Evolutionary conservation across 1,140 invertebrate genomes (phyloP).

Genomic region (Rhyzopertha dominica): DNA sequence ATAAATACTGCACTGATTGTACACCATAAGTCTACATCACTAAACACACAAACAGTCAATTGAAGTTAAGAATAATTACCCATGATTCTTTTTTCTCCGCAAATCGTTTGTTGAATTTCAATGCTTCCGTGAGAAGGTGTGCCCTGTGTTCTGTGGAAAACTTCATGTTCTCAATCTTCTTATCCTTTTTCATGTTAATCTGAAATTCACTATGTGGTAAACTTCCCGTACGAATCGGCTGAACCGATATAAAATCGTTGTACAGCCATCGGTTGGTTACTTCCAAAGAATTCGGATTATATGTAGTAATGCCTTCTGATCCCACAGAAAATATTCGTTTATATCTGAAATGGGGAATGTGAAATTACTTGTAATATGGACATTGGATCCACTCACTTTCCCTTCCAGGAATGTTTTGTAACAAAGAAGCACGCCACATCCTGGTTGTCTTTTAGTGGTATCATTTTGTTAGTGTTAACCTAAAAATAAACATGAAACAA

Average conservation of each 20-base stretch:
- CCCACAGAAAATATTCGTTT: constrained; percentile 97
- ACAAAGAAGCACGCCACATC: constrained; percentile 92
- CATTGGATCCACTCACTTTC: constrained; percentile 66
- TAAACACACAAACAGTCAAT: constrained; percentile 19
- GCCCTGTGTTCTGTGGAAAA: constrained; percentile 96
- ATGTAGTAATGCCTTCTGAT: constrained; percentile 91
- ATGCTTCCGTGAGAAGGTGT: constrained; percentile 86
- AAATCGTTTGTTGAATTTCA: constrained; percentile 75
- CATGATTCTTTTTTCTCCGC: constrained; percentile 71
- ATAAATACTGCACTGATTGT: too few relatives aligned
- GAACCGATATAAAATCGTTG: constrained; percentile 72
- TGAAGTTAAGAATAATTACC: constrained; percentile 49
- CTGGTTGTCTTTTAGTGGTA: constrained; percentile 80
- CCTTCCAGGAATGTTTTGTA: constrained; percentile 95
- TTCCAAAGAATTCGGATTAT: constrained; percentile 90
- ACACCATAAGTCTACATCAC: background rate
- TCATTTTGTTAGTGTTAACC: too few relatives aligned
- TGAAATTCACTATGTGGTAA: constrained; percentile 67
- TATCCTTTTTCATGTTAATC: constrained; percentile 82
- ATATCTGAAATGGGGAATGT: constrained; percentile 61
- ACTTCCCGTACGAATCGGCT: constrained; percentile 56
- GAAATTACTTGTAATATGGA: constrained; percentile 3
- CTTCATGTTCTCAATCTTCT: constrained; percentile 91
- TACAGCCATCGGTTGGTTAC: constrained; percentile 95
- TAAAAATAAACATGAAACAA: too few relatives aligned